These are phyloP conservation scores for Araneus ventricosus DNA, from an alignment of 1,140 invertebrate genomes.

Conservation along the genomic window DNA sequence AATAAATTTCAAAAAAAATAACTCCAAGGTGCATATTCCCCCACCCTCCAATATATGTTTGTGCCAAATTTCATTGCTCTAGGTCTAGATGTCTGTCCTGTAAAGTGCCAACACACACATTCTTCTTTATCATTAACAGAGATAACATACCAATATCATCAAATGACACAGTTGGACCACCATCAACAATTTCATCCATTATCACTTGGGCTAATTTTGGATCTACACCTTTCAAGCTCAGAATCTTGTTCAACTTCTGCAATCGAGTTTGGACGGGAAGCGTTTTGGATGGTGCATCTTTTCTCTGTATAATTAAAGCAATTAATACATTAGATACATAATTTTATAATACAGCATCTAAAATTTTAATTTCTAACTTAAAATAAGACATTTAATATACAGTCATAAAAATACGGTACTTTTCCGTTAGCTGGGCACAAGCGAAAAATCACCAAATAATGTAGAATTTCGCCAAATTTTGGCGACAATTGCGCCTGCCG, in stretches of 20 bases:
- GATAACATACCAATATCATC: slow-evolving; percentile 86
- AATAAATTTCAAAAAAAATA: no score
- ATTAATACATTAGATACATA: background rate
- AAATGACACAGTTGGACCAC: slow-evolving; percentile 88
- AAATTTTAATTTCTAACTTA: background rate
- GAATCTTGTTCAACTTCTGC: slow-evolving; percentile 64
- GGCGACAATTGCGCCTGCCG: no score
- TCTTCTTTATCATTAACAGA: no score
- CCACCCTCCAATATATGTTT: no score
- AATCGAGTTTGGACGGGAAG: slow-evolving; percentile 56
- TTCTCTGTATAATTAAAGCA: slow-evolving; percentile 18
- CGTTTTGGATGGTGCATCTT: slow-evolving; percentile 36
- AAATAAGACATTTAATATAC: background rate
- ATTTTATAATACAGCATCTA: background rate
- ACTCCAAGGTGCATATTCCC: no score
- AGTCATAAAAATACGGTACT: no score
- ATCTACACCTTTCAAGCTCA: slow-evolving; percentile 89
- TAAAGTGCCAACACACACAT: no score
- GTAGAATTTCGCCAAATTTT: no score
- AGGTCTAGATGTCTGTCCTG: no score
- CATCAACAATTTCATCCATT: slow-evolving; percentile 95
- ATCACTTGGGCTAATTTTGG: slow-evolving; percentile 95
- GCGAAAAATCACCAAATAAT: no score
- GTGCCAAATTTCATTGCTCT: no score
- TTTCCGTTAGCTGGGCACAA: no score